These are phyloP conservation scores for Philotrypesis tridentata DNA, from an alignment of 1,140 invertebrate genomes.

Conservation along the genomic window DNA sequence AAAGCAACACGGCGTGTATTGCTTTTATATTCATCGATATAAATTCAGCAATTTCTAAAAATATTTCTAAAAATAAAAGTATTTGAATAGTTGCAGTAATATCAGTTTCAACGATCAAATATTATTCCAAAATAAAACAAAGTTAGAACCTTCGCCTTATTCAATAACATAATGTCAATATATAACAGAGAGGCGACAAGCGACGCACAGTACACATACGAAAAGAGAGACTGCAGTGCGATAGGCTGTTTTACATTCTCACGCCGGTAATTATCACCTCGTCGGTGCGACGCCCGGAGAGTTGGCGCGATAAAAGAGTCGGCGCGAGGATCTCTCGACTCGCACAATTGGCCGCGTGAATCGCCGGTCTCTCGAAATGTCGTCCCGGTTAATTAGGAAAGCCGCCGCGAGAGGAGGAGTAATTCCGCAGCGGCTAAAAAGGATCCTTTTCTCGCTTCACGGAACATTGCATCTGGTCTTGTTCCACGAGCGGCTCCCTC, in stretches of 20 bases:
- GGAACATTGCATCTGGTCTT: slow-evolving; percentile 17
- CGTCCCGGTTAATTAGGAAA: slow-evolving; percentile 34
- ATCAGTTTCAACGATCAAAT: no score
- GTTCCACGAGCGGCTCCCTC: not conserved
- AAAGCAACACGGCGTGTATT: no score
- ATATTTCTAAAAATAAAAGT: no score
- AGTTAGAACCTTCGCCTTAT: no score
- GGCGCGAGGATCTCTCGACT: not conserved
- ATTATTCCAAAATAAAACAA: no score
- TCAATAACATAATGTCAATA: no score
- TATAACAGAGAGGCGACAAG: no score
- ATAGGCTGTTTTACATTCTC: slow-evolving; percentile 55
- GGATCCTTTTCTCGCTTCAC: slow-evolving; percentile 22
- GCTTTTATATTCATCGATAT: no score
- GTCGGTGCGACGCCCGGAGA: not conserved
- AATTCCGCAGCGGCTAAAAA: not conserved
- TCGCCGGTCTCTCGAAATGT: slow-evolving; percentile 19
- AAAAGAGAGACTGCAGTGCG: not conserved
- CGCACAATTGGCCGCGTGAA: slow-evolving; percentile 13
- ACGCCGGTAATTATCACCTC: slow-evolving; percentile 64
- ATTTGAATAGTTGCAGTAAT: no score
- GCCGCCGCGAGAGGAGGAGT: not conserved
- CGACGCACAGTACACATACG: no score
- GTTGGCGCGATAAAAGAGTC: slow-evolving; percentile 6
- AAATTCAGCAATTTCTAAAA: no score